phyloP scores from a whole-genome alignment of 1,140 invertebrate genomes.

The Chrysomallon squamiferum region DNA sequence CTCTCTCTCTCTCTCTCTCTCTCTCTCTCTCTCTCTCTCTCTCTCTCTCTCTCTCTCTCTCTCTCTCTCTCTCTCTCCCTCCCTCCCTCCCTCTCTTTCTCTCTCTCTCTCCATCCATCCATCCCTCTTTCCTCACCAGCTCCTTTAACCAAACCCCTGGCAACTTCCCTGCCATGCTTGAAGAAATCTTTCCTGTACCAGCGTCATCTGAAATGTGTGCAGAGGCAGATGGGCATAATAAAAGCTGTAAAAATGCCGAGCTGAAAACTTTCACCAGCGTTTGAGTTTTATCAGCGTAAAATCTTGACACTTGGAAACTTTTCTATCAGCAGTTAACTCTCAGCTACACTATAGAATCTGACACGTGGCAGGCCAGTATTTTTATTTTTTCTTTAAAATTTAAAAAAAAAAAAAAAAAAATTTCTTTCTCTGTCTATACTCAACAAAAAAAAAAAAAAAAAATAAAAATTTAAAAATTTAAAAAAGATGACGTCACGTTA shows the following conservation, averaged over 20 bases:
- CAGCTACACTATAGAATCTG: too few species aligned
- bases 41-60: not conserved
- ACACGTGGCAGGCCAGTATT: too few species aligned
- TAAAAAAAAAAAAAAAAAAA: too few species aligned
- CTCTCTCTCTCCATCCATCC: too few species aligned
- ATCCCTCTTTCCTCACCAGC: too few species aligned
- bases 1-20: too few species aligned
- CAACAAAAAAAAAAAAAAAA: too few species aligned
- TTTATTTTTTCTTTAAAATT: too few species aligned
- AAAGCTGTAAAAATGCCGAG: not conserved
- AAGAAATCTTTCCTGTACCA: not conserved
- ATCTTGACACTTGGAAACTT: not conserved
- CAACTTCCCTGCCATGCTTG: not conserved
- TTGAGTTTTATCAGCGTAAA: not conserved
- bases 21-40: not conserved
- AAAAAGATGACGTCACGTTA: too few species aligned
- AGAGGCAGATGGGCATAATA: not conserved
- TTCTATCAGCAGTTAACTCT: too few species aligned
- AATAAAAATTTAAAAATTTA: too few species aligned
- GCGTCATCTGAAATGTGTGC: not conserved
- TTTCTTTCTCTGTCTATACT: too few species aligned
- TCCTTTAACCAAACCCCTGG: not conserved
- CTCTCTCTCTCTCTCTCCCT: conserved; percentile 6
- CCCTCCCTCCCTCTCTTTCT: conserved; percentile 8
- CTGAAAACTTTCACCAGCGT: not conserved